Conservation (phyloP, 2,113 vertebrate species). For the Sturnus vulgaris region DNA sequence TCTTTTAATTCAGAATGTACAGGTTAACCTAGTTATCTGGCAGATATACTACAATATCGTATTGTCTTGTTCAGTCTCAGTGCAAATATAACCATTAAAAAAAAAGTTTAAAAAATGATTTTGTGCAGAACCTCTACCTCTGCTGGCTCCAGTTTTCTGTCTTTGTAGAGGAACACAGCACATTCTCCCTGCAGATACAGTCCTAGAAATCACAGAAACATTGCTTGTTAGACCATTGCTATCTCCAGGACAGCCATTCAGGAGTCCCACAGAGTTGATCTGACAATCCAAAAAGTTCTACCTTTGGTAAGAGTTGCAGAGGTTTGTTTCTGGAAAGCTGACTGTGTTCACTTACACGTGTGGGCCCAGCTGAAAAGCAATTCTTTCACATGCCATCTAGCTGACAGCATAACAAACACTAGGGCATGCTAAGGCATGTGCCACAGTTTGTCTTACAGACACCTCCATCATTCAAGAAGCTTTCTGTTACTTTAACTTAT, state of each 20-base stretch:
- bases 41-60: neutral
- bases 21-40: neutral
- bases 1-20: neutral
- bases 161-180: neutral
- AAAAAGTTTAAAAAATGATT: neutral
- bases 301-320: neutral
- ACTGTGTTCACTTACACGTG: fast-evolving
- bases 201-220: neutral
- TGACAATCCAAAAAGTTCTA: neutral
- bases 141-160: neutral
- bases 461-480: neutral
- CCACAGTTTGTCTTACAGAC: neutral
- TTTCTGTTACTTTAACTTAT: neutral
- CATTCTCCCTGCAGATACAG: neutral
- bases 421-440: neutral
- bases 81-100: neutral
- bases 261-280: neutral
- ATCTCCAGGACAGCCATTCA: neutral
- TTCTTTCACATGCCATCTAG: neutral
- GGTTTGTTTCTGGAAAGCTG: neutral
- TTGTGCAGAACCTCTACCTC: neutral
- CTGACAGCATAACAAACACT: neutral
- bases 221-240: neutral
- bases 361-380: fast-evolving
- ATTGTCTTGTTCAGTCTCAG: neutral